Conservation (phyloP, 2,113 vertebrate genomes). For the Tautogolabrus adspersus region DNA sequence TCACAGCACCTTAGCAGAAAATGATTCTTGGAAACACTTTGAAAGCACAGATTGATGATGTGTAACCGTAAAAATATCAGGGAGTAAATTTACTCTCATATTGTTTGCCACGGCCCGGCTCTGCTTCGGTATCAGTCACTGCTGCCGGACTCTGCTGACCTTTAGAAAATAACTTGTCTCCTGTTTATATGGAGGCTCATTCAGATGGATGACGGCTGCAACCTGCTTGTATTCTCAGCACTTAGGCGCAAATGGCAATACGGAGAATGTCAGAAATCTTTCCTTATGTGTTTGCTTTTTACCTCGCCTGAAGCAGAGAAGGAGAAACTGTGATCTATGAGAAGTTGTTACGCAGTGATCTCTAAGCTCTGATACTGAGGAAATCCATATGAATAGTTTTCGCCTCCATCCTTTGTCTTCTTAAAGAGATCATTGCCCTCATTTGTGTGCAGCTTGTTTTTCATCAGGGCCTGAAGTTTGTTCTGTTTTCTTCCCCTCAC, state of each 20-base stretch:
- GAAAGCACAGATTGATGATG: background rate
- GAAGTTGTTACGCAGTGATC: background rate
- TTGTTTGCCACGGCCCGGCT: background rate
- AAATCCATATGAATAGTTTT: background rate
- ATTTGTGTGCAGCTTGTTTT: slow-evolving; percentile 27
- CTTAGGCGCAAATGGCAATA: slow-evolving; percentile 40
- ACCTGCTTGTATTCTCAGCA: slow-evolving; percentile 37
- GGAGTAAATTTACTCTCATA: background rate
- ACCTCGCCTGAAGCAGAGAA: background rate
- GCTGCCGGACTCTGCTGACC: slow-evolving; percentile 47
- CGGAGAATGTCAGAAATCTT: slow-evolving; percentile 30
- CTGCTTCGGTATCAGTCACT: background rate
- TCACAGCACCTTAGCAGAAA: background rate
- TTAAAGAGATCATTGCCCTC: slow-evolving; percentile 22
- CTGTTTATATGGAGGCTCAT: slow-evolving; percentile 28
- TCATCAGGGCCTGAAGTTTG: slow-evolving; percentile 19
- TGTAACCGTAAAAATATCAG: background rate
- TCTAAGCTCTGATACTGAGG: background rate
- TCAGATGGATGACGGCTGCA: slow-evolving; percentile 43
- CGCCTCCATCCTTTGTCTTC: slow-evolving; percentile 11
- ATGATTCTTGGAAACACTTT: background rate
- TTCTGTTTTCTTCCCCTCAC: background rate
- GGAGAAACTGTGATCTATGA: slow-evolving; percentile 23
- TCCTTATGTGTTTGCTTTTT: slow-evolving; percentile 2
- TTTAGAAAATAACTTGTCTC: slow-evolving; percentile 38